Evolutionary conservation across 2,888 invertebrate genomes (phyloP), one percentile per base, ranked within the genome.

Genomic region (Drosophila anomelani): DNA sequence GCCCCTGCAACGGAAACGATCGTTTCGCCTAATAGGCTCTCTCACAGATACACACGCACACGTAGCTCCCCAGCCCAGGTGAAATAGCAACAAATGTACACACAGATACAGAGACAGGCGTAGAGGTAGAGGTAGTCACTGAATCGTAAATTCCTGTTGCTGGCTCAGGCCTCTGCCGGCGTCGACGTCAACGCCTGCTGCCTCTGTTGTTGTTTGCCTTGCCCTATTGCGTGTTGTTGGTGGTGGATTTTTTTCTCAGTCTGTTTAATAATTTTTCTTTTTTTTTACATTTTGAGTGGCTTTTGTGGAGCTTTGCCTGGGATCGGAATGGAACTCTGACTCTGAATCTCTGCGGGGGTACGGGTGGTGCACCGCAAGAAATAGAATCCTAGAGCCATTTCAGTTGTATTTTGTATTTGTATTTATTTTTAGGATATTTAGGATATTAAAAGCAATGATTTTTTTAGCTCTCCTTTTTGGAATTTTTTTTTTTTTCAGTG

Each of bases 181-280:
- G 53, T 74, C 53, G 53, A 4, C 51, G 66, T 56, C 66, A 78
- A 26, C 46, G 46, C 29, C 46, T n/a, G 46, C 26, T 46, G 46
- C 26, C 46, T 44, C 59, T 64, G 70, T 82, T 85, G 85, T 85
- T 90, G 91, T 91, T 91, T 92, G 91, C 92, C 91, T 91, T 91
- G 91, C 91, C 91, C 91, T 91, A 91, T 91, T 92, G 91, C 91
- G 91, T 91, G 91, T 89, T 91, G 90, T 89, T 89, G 90, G 82
- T 88, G 75, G 61, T 77, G 53, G 54, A 34, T 68, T 77, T 80
- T 81, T 86, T 80, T 79, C 84, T 81, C 85, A 87, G 85, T 83
- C 84, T 81, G 81, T 77, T 87, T 85, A 76, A 79, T 81, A 29
- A 29, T 29, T 29, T 79, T 86, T 79, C 79, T 83, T 64, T 62